Base-by-base conservation (phyloP, 2,113 vertebrate genomes). In the Pao palembangensis region DNA sequence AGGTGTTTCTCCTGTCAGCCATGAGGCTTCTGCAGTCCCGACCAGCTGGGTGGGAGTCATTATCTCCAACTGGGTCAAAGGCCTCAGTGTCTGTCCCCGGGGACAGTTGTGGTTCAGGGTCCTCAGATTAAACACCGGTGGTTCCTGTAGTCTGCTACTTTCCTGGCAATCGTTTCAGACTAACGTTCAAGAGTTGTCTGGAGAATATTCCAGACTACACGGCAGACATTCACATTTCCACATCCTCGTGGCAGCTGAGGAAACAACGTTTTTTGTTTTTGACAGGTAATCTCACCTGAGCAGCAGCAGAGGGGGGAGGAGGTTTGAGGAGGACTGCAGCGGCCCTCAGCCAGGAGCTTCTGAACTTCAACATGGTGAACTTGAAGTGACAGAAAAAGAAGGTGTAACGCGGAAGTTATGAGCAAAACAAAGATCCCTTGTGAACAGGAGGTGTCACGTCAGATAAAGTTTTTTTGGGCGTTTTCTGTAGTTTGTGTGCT, bases 251-350 rank as follows among this genome's bases (percentile, higher is more conserved):
- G 34, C 34, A 38, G 34, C 34, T 38, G 34, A 10, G 34, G 34
- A 38, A 38, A 38, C 34, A 38, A 31, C 5, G 34, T 8, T 38
- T 38, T 12, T 2, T 2, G 8, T 11, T 38, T 38, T 38, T 8
- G 8, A 3, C 8, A 38, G 34, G 34, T 38, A 11, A 38, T 38
- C 82, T 85, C 64, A 85, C 83, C 80, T 80, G 71, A 14, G 57
- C 46, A 23, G 65, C 55, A 47, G 61, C 51, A 46, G 44, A 11
- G 10, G 34, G 0, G 8, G 34, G 34, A 12, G 34, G 10, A 38
- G 70, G 17, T 61, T 21, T 34, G 46, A 57, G 19, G 16, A 65
- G 21, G 2, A 6, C 19, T 0, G 56, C 48, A 19, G 70, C 62
- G 11, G 73, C 44, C 18, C 69, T 67, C 43, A 77, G 47, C 0